Evolutionary conservation across 2,888 invertebrate genomes (phyloP).

Genomic region (Lordiphosa fenestrarum): DNA sequence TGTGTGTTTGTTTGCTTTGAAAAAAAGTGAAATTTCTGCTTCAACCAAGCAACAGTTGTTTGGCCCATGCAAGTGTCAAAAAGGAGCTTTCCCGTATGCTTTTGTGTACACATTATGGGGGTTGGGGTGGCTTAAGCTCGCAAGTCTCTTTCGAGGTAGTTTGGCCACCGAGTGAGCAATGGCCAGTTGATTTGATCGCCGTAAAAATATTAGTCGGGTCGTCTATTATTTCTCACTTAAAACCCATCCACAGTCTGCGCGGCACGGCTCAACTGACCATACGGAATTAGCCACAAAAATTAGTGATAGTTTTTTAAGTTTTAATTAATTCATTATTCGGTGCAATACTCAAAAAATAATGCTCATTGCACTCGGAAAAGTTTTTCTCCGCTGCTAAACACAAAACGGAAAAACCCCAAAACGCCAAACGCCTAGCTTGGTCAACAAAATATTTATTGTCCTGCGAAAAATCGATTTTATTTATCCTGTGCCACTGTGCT

Average conservation of each 20-base stretch:
- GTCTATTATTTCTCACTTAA: constrained; percentile 12
- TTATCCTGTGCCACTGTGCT: constrained; percentile 44
- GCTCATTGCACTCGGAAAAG: not conserved
- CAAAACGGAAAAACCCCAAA: not conserved
- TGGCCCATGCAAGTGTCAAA: too few species aligned
- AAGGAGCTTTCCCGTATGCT: too few species aligned
- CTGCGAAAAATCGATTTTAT: constrained; percentile 68
- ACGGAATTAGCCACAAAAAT: not conserved
- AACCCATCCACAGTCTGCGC: not conserved
- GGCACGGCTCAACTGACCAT: not conserved
- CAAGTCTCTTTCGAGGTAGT: constrained; percentile 8
- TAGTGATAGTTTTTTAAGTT: not conserved
- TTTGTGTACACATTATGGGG: too few species aligned
- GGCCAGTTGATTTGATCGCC: constrained; percentile 20
- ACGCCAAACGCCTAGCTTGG: constrained; percentile 22
- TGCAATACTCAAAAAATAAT: not conserved
- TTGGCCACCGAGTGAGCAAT: constrained; percentile 24
- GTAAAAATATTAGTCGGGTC: constrained; percentile 8
- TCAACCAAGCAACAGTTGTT: too few species aligned
- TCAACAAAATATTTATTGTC: constrained; percentile 50
- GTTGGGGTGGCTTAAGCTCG: constrained; percentile 18
- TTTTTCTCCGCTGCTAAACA: not conserved
- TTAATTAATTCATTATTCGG: not conserved
- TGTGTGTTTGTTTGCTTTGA: too few species aligned
- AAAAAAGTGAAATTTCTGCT: too few species aligned